Base-by-base conservation (phyloP, 2,888 invertebrate species). In the Andricus curvator region DNA sequence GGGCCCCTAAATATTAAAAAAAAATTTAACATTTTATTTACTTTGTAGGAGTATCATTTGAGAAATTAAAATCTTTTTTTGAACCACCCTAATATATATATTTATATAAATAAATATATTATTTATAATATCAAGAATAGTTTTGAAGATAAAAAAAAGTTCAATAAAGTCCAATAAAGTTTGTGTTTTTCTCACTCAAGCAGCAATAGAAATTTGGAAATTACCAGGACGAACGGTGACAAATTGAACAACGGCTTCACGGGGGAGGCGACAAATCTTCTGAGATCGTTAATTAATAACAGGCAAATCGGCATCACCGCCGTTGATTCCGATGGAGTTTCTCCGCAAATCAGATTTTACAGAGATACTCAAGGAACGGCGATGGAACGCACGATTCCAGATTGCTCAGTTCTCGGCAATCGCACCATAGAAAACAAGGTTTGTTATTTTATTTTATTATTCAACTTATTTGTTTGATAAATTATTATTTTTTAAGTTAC, bases 211-310 rank as follows among this genome's bases (percentile, higher is more conserved):
- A 92, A 88, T 81, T 85, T 92, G 83, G 92, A 92, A 87, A 92
- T 92, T 82, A 92, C 92, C 66, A 89, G 91, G 85, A 91, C 91
- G 22, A 92, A 92, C 78, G 92, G 92, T 25, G 92, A 92, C 67
- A 91, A 90, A 83, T 56, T 90, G 70, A 92, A 92, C 81, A 92
- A 92, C 84, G 92, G 92, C 8, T 92, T 88, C 81, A 87, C 89
- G 29, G 96, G 95, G 33, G 96, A 96, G 91, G 96, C 97, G 65
- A 96, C 96, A 80, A 96, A 96, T 91, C 92, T 97, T 65, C 93
- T 97, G 41, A 94, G 96, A 86, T 95, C 96, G 88, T 93, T 97
- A 88, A 97, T 97, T 88, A 96, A 96, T 91, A 96, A 96, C 93
- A 94, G 96, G 87, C 95, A 96, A 88, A 94, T 96, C 84, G 96